Evolutionary conservation across 2,797 vertebrate species (phyloP).

Genomic region (Austrolebias charrua): DNA sequence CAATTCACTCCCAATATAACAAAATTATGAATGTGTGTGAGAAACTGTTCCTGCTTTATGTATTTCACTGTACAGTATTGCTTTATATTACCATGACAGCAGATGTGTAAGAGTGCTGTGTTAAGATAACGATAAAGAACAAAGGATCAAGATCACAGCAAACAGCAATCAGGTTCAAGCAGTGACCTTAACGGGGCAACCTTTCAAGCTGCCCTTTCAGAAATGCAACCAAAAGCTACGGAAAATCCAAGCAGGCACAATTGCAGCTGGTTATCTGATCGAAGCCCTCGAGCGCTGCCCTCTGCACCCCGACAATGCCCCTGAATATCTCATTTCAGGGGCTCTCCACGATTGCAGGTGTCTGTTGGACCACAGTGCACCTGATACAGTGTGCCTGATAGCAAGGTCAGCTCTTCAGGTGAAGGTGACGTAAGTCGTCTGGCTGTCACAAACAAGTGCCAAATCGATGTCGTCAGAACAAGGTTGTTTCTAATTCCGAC

Average conservation of each 20-base stretch:
- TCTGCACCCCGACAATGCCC: slow-evolving; percentile 67
- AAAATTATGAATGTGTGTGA: too few relatives aligned
- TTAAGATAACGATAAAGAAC: slow-evolving; percentile 27
- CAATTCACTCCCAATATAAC: neutral
- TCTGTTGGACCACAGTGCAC: slow-evolving; percentile 58
- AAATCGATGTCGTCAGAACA: slow-evolving; percentile 20
- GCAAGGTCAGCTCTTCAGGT: slow-evolving; percentile 50
- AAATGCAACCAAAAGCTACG: slow-evolving; percentile 68
- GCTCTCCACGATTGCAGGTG: slow-evolving; percentile 50
- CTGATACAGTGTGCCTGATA: slow-evolving; percentile 70
- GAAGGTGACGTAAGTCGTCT: slow-evolving; percentile 58
- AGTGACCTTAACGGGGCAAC: slow-evolving; percentile 55
- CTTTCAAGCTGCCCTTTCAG: slow-evolving; percentile 70
- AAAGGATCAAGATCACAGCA: slow-evolving; percentile 56
- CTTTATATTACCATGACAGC: slow-evolving; percentile 28
- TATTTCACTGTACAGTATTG: neutral
- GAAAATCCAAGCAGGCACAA: slow-evolving; percentile 64
- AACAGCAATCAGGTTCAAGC: slow-evolving; percentile 44
- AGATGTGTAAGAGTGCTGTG: slow-evolving; percentile 13
- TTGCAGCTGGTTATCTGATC: slow-evolving; percentile 70
- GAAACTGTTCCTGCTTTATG: too few relatives aligned
- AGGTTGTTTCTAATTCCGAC: slow-evolving; percentile 37
- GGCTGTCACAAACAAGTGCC: slow-evolving; percentile 24
- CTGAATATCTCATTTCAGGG: slow-evolving; percentile 72
- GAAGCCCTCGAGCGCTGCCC: slow-evolving; percentile 64